phyloP scores from a whole-genome alignment of 2,888 invertebrate species.

The Pyrochroa serraticornis region DNA sequence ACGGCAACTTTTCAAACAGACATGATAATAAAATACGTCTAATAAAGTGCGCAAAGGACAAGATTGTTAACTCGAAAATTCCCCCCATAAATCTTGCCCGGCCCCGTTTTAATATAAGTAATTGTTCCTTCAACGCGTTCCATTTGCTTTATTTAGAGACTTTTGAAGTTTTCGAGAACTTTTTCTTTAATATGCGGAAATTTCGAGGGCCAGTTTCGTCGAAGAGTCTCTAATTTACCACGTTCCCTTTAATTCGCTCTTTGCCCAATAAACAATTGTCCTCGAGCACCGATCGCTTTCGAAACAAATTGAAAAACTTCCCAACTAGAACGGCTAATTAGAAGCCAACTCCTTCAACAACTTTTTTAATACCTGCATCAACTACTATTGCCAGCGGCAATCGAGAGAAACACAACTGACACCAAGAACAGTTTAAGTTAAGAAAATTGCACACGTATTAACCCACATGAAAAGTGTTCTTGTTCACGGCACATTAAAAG shows the following conservation, averaged over 20 bases:
- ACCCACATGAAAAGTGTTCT: no score
- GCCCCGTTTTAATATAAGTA: constrained; percentile 5
- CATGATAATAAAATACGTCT: background rate
- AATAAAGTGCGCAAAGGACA: constrained; percentile 3
- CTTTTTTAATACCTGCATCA: background rate
- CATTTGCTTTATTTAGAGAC: constrained; percentile 5
- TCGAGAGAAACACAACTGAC: no score
- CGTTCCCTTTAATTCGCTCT: background rate
- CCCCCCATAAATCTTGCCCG: constrained; percentile 1
- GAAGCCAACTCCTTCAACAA: constrained; percentile 1
- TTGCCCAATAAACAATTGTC: constrained; percentile 2
- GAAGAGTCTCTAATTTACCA: background rate
- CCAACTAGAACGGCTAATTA: constrained; percentile 1
- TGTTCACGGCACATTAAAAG: no score
- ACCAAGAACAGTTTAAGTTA: no score
- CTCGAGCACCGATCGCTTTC: background rate
- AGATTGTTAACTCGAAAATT: constrained; percentile 9
- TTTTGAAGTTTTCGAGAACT: constrained; percentile 3
- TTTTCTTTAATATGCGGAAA: background rate
- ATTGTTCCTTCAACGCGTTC: constrained; percentile 6
- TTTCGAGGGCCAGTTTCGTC: background rate
- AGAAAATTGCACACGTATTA: no score
- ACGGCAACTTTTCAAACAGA: background rate
- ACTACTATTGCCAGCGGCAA: no score
- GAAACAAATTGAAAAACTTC: constrained; percentile 10